Evolutionary conservation across 2,113 vertebrate genomes (phyloP).

Genomic region (Pipra filicauda): DNA sequence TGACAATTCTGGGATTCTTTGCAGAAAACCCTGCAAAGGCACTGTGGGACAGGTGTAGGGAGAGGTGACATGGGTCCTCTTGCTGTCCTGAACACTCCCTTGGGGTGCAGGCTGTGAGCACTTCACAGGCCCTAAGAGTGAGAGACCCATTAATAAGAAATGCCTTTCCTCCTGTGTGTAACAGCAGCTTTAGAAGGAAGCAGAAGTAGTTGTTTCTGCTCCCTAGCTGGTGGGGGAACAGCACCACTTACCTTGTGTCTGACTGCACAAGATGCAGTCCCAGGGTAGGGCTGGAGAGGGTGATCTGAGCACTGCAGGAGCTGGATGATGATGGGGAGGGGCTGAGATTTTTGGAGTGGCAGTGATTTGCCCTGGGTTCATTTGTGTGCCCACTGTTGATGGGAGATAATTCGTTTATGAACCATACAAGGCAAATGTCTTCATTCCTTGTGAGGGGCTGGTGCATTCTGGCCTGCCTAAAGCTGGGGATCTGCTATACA

Average conservation of each 20-base stretch:
- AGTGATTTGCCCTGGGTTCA: background rate
- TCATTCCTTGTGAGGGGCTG: background rate
- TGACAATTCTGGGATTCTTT: background rate
- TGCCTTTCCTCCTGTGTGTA: background rate
- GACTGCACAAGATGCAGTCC: background rate
- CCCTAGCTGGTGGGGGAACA: background rate
- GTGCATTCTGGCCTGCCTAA: background rate
- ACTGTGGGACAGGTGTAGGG: background rate
- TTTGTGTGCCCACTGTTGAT: background rate
- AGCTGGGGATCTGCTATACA: background rate
- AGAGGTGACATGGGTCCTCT: rapidly evolving
- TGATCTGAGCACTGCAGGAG: background rate
- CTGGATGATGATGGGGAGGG: background rate
- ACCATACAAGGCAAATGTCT: background rate
- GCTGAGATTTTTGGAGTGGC: background rate
- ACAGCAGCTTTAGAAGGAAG: background rate
- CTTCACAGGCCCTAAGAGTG: background rate
- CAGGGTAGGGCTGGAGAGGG: background rate
- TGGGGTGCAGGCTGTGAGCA: background rate
- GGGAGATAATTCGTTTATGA: background rate
- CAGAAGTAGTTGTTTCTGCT: background rate
- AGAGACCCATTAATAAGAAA: background rate
- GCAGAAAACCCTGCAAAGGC: background rate
- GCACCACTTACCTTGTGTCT: rapidly evolving
- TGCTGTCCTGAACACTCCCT: background rate